phyloP scores from a whole-genome alignment of 2,113 vertebrate genomes.

The Todiramphus saurophagus region DNA sequence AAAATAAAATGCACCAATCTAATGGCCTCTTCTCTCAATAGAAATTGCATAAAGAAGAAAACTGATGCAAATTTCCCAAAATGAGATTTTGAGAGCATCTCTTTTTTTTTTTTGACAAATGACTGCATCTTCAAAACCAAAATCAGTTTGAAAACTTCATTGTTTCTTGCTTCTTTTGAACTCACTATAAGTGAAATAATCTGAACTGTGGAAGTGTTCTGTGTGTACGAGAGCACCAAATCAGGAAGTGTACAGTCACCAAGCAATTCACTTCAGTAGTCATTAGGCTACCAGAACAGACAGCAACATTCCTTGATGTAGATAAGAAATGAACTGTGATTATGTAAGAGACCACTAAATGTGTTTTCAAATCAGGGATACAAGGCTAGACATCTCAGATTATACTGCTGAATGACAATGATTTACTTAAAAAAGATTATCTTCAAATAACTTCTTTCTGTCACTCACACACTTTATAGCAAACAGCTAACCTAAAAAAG shows the following conservation, averaged over 20 bases:
- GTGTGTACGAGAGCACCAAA: not conserved
- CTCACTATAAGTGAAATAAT: not conserved
- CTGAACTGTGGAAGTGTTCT: not conserved
- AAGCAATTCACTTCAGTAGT: not conserved
- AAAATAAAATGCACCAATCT: not conserved
- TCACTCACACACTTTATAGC: not conserved
- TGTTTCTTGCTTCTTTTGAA: not conserved
- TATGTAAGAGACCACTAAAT: constrained; percentile 21
- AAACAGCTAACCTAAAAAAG: not conserved
- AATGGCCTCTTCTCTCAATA: not conserved
- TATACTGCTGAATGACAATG: not conserved
- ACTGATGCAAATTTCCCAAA: not conserved
- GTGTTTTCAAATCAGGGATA: constrained; percentile 14
- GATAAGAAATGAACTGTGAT: constrained; percentile 23
- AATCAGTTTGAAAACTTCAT: not conserved
- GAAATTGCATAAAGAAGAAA: not conserved
- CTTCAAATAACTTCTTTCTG: not conserved
- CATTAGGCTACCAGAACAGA: not conserved
- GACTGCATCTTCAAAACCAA: not conserved
- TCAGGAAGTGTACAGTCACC: not conserved
- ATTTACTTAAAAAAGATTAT: not conserved
- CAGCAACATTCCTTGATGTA: constrained; percentile 16
- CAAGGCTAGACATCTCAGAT: not conserved
- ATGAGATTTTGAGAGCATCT: not conserved
- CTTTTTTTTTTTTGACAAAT: not conserved